Evolutionary conservation across 2,797 vertebrate species (phyloP), one percentile per base, ranked within the genome.

Genomic region (Coreius guichenoti): DNA sequence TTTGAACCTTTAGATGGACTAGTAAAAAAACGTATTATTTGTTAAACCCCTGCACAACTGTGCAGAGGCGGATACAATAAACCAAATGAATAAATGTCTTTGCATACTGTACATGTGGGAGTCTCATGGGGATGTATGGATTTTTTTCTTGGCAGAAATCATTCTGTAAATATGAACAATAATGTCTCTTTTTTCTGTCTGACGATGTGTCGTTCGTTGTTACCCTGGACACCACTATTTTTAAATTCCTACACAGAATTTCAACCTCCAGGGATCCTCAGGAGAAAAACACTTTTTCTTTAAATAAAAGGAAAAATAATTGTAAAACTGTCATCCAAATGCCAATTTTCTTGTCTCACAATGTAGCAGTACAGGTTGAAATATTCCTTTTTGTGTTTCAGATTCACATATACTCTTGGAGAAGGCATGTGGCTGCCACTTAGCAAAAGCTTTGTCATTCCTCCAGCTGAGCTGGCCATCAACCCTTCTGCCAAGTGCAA

Each of bases 401-500:
- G 98, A 90, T 99, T 99, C 92, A 99, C 98, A 5, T 99, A 99
- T 88, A 99, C 98, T 0, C 92, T 99, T 12, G 98, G 98, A 17
- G 98, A 99, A 90, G 98, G 98, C 85, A 99, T 99, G 98, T 99
- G 98, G 98, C 93, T 99, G 81, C 98, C 98, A 0, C 89, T 99
- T 89, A 99, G 98, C 92, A 99, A 99, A 94, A 99, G 98, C 93
- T 99, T 99, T 0, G 98, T 99, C 89, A 99, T 99, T 89, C 98
- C 98, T 0, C 98, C 98, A 0, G 98, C 98, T 0, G 98, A 99
- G 91, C 96, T 99, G 82, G 98, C 98, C 92, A 99, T 99, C 94
- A 99, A 99, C 92, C 98, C 98, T 3, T 99, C 98, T 0, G 98
- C 98, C 58, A 99, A 99, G 92, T 99, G 98, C 91, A 99, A 99